Conservation (phyloP, 2,113 vertebrate species). For the Oncorhynchus gorbuscha region DNA sequence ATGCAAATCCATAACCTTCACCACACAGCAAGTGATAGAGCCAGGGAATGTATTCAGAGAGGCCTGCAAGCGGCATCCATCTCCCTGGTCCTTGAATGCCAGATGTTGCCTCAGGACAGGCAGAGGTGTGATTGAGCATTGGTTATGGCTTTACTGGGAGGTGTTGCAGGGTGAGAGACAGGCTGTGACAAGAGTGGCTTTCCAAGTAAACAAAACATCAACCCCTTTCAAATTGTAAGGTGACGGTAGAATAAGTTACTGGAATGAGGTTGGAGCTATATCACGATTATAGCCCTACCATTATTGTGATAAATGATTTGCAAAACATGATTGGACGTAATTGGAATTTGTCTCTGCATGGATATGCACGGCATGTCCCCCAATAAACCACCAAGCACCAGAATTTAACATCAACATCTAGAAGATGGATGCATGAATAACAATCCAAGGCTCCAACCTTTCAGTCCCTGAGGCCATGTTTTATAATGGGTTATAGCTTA, state of each 20-base stretch:
- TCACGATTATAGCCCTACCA: neutral
- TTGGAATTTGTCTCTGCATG: neutral
- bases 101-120: constrained; percentile 10
- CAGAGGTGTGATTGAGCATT: constrained; percentile 19
- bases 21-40: constrained; percentile 32
- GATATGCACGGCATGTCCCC: neutral
- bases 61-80: constrained; percentile 15
- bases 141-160: constrained; percentile 10
- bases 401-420: neutral
- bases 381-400: neutral
- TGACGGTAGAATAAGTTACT: neutral
- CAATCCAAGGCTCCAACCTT: neutral
- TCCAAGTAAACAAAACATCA: constrained; percentile 14
- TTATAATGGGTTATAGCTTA: no score
- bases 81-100: constrained; percentile 2
- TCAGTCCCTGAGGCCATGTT: neutral
- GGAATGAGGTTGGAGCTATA: neutral
- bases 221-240: neutral
- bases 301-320: neutral
- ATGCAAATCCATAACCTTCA: constrained; percentile 46
- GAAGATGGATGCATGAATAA: neutral
- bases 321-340: neutral
- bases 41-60: constrained; percentile 30
- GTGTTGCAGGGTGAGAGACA: constrained; percentile 14
- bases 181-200: neutral